Evolutionary conservation across 2,888 invertebrate genomes (phyloP).

Genomic region (Acronicta leporina): DNA sequence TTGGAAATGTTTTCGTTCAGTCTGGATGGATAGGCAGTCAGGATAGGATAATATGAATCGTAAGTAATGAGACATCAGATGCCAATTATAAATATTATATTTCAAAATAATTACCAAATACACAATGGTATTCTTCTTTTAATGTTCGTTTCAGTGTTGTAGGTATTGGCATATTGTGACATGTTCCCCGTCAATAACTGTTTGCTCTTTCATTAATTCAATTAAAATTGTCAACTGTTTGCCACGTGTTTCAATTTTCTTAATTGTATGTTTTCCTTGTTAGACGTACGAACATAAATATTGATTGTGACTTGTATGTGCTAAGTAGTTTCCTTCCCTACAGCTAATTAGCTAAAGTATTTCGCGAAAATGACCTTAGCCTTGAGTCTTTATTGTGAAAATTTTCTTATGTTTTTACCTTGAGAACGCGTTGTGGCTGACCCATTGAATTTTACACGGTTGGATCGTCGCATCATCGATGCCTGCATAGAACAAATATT

Average conservation of each 20-base stretch:
- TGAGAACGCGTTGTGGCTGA: no score
- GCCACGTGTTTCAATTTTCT: constrained; percentile 42
- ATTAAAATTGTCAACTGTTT: constrained; percentile 33
- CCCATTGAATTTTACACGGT: no score
- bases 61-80: no score
- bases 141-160: no score
- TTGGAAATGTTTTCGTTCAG: background rate
- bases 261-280: constrained; percentile 40
- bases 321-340: constrained; percentile 18
- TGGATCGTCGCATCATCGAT: no score
- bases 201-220: constrained; percentile 19
- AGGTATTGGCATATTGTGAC: no score
- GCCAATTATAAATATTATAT: no score
- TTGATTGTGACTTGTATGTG: constrained; percentile 34
- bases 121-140: no score
- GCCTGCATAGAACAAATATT: no score
- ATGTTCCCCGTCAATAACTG: constrained; percentile 13
- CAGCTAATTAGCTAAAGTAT: constrained; percentile 49
- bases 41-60: no score
- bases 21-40: no score
- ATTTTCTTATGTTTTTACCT: constrained; percentile 1
- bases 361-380: constrained; percentile 17
- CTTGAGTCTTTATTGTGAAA: constrained; percentile 14
- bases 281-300: constrained; percentile 35
- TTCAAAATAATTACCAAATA: no score